Evolutionary conservation across 2,888 invertebrate species (phyloP).

Genomic region (Dryococelus australis): DNA sequence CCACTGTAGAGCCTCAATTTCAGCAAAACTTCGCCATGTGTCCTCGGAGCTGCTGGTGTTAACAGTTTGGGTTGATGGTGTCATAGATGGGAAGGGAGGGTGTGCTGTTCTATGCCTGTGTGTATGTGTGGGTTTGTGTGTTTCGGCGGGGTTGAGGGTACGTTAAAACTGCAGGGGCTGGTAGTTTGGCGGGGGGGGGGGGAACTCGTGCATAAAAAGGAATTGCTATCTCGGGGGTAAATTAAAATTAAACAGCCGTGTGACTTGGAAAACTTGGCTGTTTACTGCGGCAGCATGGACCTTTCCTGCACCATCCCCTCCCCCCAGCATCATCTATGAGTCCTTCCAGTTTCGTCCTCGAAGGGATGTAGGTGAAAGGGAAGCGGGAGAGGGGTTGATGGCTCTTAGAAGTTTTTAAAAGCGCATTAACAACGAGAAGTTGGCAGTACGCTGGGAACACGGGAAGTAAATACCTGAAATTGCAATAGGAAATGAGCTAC

Average conservation of each 20-base stretch:
- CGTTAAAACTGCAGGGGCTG: background rate
- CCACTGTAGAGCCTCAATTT: background rate
- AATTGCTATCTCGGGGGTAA: conserved; percentile 28
- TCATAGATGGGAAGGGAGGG: background rate
- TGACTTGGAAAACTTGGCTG: conserved; percentile 23
- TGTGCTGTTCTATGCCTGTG: background rate
- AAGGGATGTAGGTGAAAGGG: background rate
- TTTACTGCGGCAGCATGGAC: background rate
- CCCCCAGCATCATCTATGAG: too few relatives aligned
- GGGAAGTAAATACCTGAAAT: background rate
- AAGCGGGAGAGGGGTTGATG: background rate
- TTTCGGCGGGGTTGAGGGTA: background rate
- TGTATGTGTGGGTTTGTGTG: background rate
- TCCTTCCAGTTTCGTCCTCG: background rate
- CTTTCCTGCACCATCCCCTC: background rate
- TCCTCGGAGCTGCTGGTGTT: too few relatives aligned
- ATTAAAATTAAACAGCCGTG: conserved; percentile 27
- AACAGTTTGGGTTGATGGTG: background rate
- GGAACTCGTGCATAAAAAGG: conserved; percentile 17
- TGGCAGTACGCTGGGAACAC: background rate
- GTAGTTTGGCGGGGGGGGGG: background rate
- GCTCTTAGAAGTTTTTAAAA: background rate
- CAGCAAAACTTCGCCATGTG: background rate
- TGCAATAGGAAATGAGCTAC: background rate
- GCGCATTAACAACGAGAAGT: conserved; percentile 7